Base-by-base conservation (phyloP, 2,113 vertebrate genomes). In the Elgaria multicarinata region DNA sequence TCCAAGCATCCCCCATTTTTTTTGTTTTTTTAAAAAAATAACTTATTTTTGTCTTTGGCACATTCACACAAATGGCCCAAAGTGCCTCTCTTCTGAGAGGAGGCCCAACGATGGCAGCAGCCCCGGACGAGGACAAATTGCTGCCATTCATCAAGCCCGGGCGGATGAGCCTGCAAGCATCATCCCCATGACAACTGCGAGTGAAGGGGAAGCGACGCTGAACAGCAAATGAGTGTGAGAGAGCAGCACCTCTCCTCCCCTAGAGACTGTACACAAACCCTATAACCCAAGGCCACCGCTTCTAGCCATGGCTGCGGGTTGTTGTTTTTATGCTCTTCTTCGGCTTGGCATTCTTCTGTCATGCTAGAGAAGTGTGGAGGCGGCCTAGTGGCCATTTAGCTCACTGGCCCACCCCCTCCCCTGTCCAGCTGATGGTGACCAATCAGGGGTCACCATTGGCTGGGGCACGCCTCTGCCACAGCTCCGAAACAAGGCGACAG, bases 121-220 rank as follows among this genome's bases (percentile, higher is more conserved):
- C 36, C 33, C 58, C 74, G 92, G 93, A 88, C 88, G 89, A 93
- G 96, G 95, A 95, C 93, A 96, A 96, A 97, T 97, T 93, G 91
- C 95, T 95, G 95, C 96, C 94, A 95, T 96, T 96, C 95, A 96
- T 96, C 96, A 95, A 93, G 67, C 94, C 93, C 88, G 88, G 91
- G 75, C 36, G 58, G 16, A 85, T 5, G 79, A 77, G 75, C 87
- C 85, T 64, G 77, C 92, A 96, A 97, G 98, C 98, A 98, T 98
- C 97, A 99, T 99, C 98, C 97, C 98, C 98, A 99, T 99, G 98
- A 99, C 98, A 99, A 99, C 98, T 39, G 46, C 77, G 96, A 94
- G 92, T 90, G 96, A 95, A 22, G 31, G 75, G 53, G 67, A 58
- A 58, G 50, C 69, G 69, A 28, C 33, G 69, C 71, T 24, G 50